Base-by-base conservation (phyloP, 2,888 invertebrate species). In the Drosophila rellima region DNA sequence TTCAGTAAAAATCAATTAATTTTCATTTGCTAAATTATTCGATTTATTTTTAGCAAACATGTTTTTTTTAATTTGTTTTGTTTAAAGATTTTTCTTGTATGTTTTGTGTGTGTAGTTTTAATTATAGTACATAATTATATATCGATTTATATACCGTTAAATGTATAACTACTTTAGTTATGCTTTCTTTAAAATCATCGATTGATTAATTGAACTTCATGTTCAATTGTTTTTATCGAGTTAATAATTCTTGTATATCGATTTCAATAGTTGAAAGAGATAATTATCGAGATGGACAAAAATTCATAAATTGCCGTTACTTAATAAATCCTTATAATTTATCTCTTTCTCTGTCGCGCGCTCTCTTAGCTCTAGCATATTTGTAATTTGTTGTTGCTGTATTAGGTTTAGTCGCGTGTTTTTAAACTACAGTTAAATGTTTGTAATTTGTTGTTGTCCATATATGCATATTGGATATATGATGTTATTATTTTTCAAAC, bases 21-120 rank as follows among this genome's bases (percentile, higher is more conserved):
- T 70, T 85, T 61, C 78, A 84, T 84, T 88, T 84, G 83, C 83
- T 84, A 84, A 83, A 88, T 82, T 82, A 74, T 82, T 84, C 73
- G 66, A 65, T 82, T 86, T 86, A 78, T 82, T 82, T 86, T 84
- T 84, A 84, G 83, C 83, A 84, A 84, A 84, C 71, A 82, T 88
- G 54, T 45, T 72, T 75, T 71, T 75, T 72, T 75, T 59, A 54
- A 74, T 59, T 20, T 59, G 15, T 54, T 26, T 62, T 37, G 20
- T 60, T 42, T 54, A 64, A 65, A 65, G 63, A 52, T 78, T 66
- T 69, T 56, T 71, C 52, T 65, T 74, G 68, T 62, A 63, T 69
- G 60, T 67, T 83, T 70, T 75, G 70, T 78, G 69, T 73, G 70
- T 82, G 63, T 69, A 42, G 70, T 66, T 76, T 65, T 70, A 52